These are phyloP conservation scores for Cephus sareptanus DNA, from an alignment of 2,888 invertebrate species.

Conservation along the genomic window DNA sequence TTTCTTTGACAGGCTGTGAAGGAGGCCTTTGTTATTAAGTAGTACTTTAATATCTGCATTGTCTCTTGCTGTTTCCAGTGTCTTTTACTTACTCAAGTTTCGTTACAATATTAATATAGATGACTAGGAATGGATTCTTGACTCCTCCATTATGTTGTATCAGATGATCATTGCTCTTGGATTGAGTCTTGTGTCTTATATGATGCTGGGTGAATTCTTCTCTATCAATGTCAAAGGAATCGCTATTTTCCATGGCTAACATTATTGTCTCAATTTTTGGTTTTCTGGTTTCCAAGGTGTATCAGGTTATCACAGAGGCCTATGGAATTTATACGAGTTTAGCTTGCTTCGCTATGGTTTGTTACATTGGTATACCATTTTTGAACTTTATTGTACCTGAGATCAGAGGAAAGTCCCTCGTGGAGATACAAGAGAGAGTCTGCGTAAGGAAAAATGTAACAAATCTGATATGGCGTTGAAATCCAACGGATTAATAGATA, in stretches of 20 bases:
- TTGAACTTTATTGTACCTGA: conserved; percentile 74
- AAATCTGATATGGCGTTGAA: no score
- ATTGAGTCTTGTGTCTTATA: conserved; percentile 72
- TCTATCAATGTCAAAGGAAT: conserved; percentile 73
- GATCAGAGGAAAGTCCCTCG: conserved; percentile 78
- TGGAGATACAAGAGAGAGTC: conserved; percentile 72
- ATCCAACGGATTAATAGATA: no score
- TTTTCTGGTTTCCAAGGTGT: conserved; percentile 72
- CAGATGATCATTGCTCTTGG: conserved; percentile 72
- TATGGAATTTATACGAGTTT: conserved; percentile 75
- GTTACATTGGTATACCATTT: conserved; percentile 72
- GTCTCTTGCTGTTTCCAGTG: conserved; percentile 68
- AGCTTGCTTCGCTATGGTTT: conserved; percentile 73
- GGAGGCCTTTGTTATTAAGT: conserved; percentile 69
- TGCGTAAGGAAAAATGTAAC: no score
- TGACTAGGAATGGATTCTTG: conserved; percentile 68
- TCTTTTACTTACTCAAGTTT: conserved; percentile 71
- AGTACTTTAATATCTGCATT: conserved; percentile 71
- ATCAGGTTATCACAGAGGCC: conserved; percentile 70
- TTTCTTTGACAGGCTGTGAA: conserved; percentile 69
- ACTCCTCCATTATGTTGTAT: conserved; percentile 70
- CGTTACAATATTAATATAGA: conserved; percentile 67
- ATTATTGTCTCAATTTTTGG: conserved; percentile 70
- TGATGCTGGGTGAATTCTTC: conserved; percentile 74
- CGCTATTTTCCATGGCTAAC: conserved; percentile 72